Base-by-base conservation (phyloP, 2,888 invertebrate genomes). In the Sipha maydis region DNA sequence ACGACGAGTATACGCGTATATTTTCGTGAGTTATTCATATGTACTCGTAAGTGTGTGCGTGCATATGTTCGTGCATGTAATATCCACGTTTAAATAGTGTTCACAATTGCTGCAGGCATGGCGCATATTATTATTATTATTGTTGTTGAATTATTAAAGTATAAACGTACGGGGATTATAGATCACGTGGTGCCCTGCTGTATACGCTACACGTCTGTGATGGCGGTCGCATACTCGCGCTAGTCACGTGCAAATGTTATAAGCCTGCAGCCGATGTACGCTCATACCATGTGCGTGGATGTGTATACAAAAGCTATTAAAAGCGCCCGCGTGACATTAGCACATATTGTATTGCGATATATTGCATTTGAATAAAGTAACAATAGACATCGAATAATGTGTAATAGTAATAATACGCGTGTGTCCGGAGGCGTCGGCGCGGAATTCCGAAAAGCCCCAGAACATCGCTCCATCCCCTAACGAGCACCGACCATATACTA, bases 371-470 rank as follows among this genome's bases (percentile, higher is more conserved):
- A 28, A 71, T 34, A 28, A 14, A n/a, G 38, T 21, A n/a, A 85
- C 85, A 85, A 85, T 85, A 38, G 78, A 5, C 48, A 9, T 61
- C n/a, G 54, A 28, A 56, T 78, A 76, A 56, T 54, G 14, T 5
- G 17, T 38, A 38, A 76, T 41, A 48, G n/a, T n/a, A 34, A 56
- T 73, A 17, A 56, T 25, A 19, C 41, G 80, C 48, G 67, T 19
- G 14, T 25, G 67, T 48, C 38, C 80, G 86, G 71, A 80, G 80
- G 86, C 86, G 86, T 88, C 73, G 75, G 41, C 54, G 28, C 79
- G 67, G 80, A 88, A 88, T 88, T 88, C 86, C 86, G 54, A 38
- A 79, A 73, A 79, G 79, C 21, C 38, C 34, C n/a, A 19, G 34
- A 34, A 4, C 21, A n/a, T 25, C 61, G 54, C 17, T 31, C 69